Base-by-base conservation (phyloP, 2,797 vertebrate species). In the Danio aesculapii region DNA sequence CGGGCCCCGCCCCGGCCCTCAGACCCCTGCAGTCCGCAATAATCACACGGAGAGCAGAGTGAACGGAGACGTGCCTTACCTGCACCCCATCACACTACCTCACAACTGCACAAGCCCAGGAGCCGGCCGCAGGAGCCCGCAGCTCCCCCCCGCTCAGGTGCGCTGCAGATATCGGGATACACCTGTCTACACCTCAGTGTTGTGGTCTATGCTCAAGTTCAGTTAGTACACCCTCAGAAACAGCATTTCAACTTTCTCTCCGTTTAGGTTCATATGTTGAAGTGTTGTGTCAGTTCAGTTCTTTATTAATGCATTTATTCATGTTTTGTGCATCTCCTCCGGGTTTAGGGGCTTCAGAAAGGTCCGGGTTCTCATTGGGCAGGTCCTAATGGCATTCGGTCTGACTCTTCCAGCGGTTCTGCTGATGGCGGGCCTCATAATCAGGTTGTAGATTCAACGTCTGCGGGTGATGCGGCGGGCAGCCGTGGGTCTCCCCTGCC, bases 61-160 rank as follows among this genome's bases (percentile, higher is more conserved):
- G 96, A 98, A 98, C 91, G 96, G 97, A 98, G 97, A 98, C 85
- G 98, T 99, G 98, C 98, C 97, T 99, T 99, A 99, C 95, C 95
- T 95, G 95, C 96, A 97, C 94, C 94, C 94, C 95, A 97, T 96
- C 94, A 92, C 95, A 95, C 95, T 95, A 99, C 98, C 98, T 99
- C 98, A 99, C 96, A 98, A 97, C 96, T 97, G 97, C 97, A 99
- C 97, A 98, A 98, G 96, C 96, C 95, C 96, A 94, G 82, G 90
- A 85, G 82, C 87, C 84, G 79, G 95, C 90, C 95, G 93, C 94
- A 97, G 95, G 95, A 96, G 96, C 95, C 97, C 96, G 96, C 96
- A 97, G 91, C 95, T 95, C 93, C 97, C 96, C 95, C 95, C 97
- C 96, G 96, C 97, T 99, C 98, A 99, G 98, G 98, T 98, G 85